phyloP scores from a whole-genome alignment of 2,888 invertebrate genomes.

The Drosophila fulvimacula region DNA sequence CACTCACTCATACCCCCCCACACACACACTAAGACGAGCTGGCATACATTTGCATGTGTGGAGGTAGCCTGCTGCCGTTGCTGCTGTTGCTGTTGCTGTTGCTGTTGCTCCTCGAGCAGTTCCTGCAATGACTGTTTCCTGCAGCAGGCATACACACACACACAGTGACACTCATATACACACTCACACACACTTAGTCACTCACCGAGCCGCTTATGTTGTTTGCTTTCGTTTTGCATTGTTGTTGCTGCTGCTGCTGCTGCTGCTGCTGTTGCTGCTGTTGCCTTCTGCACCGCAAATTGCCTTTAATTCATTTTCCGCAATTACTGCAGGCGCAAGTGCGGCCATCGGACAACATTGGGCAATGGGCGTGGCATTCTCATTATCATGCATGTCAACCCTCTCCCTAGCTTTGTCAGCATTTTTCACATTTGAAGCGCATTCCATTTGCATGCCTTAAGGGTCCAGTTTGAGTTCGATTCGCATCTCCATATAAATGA shows the following conservation, averaged over 20 bases:
- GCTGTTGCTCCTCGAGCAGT: conserved; percentile 39
- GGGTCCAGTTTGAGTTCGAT: conserved; percentile 38
- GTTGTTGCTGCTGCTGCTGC: conserved; percentile 55
- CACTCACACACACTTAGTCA: conserved; percentile 41
- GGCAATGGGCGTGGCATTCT: conserved; percentile 40
- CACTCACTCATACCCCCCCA: conserved; percentile 35
- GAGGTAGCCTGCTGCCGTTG: conserved; percentile 2
- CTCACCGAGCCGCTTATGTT: conserved; percentile 55
- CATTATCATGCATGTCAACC: conserved; percentile 64
- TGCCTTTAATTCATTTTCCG: conserved; percentile 75
- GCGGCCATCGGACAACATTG: conserved; percentile 21
- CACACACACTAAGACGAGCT: conserved; percentile 7
- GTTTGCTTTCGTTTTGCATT: conserved; percentile 62
- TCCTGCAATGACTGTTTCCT: conserved; percentile 58
- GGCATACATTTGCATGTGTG: conserved; percentile 50
- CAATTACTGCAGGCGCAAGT: conserved; percentile 61
- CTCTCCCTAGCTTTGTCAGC: conserved; percentile 32
- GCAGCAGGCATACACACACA: conserved; percentile 32
- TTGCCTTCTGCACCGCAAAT: conserved; percentile 56
- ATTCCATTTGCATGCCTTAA: conserved; percentile 69
- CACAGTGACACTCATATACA: conserved; percentile 29
- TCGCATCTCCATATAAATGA: conserved; percentile 67
- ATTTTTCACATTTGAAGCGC: conserved; percentile 56
- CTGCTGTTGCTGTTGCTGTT: conserved; percentile 7
- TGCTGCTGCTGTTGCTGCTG: conserved; percentile 50